These are phyloP conservation scores for Hirtodrosophila duncani DNA, from an alignment of 2,888 invertebrate genomes.

Conservation along the genomic window DNA sequence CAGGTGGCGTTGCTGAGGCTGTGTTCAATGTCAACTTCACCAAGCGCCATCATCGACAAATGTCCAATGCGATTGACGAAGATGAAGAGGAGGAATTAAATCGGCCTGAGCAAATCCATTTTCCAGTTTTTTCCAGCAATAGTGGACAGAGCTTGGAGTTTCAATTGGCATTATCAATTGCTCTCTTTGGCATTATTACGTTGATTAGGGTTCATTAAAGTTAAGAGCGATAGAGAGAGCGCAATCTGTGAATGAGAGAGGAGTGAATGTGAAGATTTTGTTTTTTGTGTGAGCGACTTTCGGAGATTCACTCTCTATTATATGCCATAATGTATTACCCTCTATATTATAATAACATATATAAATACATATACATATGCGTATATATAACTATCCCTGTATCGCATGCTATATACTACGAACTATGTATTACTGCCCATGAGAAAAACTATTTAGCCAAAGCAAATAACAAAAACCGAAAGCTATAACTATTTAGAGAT, in stretches of 20 bases:
- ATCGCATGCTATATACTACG: too few species aligned
- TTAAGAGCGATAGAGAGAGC: slow-evolving; percentile 1
- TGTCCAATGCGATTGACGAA: slow-evolving; percentile 77
- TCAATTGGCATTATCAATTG: slow-evolving; percentile 30
- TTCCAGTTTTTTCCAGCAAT: slow-evolving; percentile 76
- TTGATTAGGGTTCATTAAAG: slow-evolving; percentile 22
- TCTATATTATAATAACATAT: slow-evolving; percentile 17
- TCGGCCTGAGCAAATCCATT: slow-evolving; percentile 78
- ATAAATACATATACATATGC: not conserved
- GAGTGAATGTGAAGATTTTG: slow-evolving; percentile 10
- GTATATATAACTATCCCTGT: not conserved
- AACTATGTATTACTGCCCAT: too few species aligned
- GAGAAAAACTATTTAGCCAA: too few species aligned
- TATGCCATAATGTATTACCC: too few species aligned
- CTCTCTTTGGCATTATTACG: too few species aligned
- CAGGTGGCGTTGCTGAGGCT: slow-evolving; percentile 78
- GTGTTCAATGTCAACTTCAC: slow-evolving; percentile 78
- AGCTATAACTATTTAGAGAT: too few species aligned
- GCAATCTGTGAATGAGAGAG: slow-evolving; percentile 8
- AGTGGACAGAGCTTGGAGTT: slow-evolving; percentile 10
- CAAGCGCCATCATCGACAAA: slow-evolving; percentile 76
- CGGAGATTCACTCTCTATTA: too few species aligned
- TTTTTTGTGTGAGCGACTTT: slow-evolving; percentile 17
- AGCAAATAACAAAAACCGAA: too few species aligned
- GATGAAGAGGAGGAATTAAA: slow-evolving; percentile 78